These are phyloP conservation scores for Spatulosminthurus flaviceps DNA, from an alignment of 2,888 invertebrate species.

Conservation along the genomic window DNA sequence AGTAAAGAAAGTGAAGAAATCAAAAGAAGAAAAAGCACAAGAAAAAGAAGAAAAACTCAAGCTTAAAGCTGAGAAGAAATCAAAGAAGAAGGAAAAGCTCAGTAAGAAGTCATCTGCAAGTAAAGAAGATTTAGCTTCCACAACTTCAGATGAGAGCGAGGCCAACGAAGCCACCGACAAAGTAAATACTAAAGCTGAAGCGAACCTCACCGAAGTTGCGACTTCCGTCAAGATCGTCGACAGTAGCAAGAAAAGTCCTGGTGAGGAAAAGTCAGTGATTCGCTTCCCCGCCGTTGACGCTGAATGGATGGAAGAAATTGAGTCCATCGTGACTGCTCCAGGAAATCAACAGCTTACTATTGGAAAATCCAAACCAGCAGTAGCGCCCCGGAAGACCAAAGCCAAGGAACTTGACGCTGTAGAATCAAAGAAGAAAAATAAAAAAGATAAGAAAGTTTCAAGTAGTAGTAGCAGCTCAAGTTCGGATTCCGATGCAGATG, in stretches of 20 bases:
- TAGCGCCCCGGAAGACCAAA: conserved; percentile 56
- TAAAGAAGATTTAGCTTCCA: conserved; percentile 18
- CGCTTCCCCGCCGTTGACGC: conserved; percentile 37
- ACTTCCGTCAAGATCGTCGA: conserved; percentile 44
- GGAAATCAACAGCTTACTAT: conserved; percentile 1
- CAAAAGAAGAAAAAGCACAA: background rate
- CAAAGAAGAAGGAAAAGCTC: conserved; percentile 31
- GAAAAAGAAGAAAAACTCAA: conserved; percentile 28
- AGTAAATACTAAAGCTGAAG: conserved; percentile 20
- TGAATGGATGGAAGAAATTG: conserved; percentile 39
- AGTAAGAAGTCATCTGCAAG: conserved; percentile 8
- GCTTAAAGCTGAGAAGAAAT: conserved; percentile 36
- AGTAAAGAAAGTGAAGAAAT: conserved; percentile 38
- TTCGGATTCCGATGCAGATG: conserved; percentile 47
- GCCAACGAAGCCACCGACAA: conserved; percentile 19
- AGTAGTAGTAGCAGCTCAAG: conserved; percentile 50
- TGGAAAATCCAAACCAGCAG: conserved; percentile 54
- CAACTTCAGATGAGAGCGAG: conserved; percentile 25
- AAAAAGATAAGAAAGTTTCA: conserved; percentile 15
- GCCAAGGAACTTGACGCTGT: conserved; percentile 9
- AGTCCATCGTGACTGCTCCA: conserved; percentile 17
- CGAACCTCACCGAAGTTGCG: conserved; percentile 2
- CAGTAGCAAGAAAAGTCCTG: conserved; percentile 43
- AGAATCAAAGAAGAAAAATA: conserved; percentile 36
- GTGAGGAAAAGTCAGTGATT: conserved; percentile 32